These are phyloP conservation scores for Petrocephalus microphthalmus DNA, from an alignment of 2,113 vertebrate genomes.

Conservation along the genomic window DNA sequence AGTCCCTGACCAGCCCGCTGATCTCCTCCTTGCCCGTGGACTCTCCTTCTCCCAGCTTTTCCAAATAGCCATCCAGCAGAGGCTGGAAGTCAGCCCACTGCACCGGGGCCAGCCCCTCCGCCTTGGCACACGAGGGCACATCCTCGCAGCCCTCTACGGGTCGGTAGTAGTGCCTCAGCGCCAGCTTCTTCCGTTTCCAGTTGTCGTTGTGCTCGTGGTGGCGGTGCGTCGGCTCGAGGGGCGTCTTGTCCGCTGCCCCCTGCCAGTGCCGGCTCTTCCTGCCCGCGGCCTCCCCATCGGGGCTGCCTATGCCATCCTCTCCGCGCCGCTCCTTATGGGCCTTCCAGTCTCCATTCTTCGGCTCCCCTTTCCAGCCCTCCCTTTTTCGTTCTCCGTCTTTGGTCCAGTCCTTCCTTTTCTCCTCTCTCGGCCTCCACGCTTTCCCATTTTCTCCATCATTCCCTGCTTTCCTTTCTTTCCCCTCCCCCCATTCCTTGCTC, in stretches of 20 bases:
- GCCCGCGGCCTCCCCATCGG: constrained; percentile 21
- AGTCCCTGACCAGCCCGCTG: constrained; percentile 41
- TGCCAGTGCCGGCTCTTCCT: constrained; percentile 38
- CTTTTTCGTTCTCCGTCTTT: constrained; percentile 17
- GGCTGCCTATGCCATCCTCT: constrained; percentile 50
- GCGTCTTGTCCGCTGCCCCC: constrained; percentile 33
- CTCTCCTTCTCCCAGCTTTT: constrained; percentile 39
- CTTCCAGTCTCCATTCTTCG: constrained; percentile 28
- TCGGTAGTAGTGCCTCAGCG: constrained; percentile 51
- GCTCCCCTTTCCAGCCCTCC: constrained; percentile 27
- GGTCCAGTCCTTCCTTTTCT: constrained; percentile 26
- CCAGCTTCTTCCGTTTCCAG: constrained; percentile 45
- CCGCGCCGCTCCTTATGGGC: constrained; percentile 29
- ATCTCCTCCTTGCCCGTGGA: constrained; percentile 52
- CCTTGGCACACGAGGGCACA: constrained; percentile 62
- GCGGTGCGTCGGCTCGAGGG: neutral
- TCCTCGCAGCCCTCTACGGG: constrained; percentile 58
- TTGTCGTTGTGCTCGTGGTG: constrained; percentile 42
- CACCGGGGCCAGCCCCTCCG: constrained; percentile 70
- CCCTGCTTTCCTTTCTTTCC: constrained; percentile 39
- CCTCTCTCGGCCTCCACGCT: constrained; percentile 37
- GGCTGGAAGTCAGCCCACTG: constrained; percentile 56
- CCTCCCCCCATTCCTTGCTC: constrained; percentile 33
- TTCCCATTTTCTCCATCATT: constrained; percentile 37
- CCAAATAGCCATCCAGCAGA: constrained; percentile 66